Base-by-base conservation (phyloP, 92 coral and sea anemone genomes). In the Umimayanthus chanpuru region DNA sequence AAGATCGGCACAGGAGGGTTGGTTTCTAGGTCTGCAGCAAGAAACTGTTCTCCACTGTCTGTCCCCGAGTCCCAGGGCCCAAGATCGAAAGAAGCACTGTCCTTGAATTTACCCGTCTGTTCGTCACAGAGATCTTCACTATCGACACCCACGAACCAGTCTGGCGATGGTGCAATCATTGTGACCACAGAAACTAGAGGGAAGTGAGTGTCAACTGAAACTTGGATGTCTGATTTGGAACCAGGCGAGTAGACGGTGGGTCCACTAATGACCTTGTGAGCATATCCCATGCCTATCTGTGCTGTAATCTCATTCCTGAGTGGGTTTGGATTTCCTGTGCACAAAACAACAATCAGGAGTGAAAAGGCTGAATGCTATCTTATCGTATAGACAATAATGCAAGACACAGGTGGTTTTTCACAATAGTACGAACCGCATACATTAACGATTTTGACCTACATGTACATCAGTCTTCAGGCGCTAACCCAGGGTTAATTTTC, bases 141-240 rank as follows among this genome's bases (percentile, higher is more conserved):
- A 44, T 44, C 49, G 4, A 4, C 6, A 44, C 49, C 49, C 49
- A 44, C 49, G 49, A 44, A 44, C 49, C 49, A 44, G 9, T 91
- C 93, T 21, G 93, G 92, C 0, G 93, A 91, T 5, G 93, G 93
- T 2, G 92, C 93, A 30, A 91, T 72, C 93, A 91, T 91, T 76
- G 50, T 74, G 26, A 89, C 89, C 26, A 89, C n/a, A 15, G 93
- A 91, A 4, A 89, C 92, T 68, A 9, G 12, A 50, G 91, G 82
- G 76, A 77, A 79, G 50, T 21, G 65, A 50, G 2, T 53, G 67
- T 79, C 92, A 91, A 91, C 44, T n/a, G 72, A 80, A 16, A 80
- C 84, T 67, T 80, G 26, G 61, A 80, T 80, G 16, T 80, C 14
- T 5, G 43, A 55, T 0, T 29, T 25, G 55, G 68, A 30, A 7